These are phyloP conservation scores for Melanaphis sacchari DNA, from an alignment of 1,140 invertebrate species.

Conservation along the genomic window DNA sequence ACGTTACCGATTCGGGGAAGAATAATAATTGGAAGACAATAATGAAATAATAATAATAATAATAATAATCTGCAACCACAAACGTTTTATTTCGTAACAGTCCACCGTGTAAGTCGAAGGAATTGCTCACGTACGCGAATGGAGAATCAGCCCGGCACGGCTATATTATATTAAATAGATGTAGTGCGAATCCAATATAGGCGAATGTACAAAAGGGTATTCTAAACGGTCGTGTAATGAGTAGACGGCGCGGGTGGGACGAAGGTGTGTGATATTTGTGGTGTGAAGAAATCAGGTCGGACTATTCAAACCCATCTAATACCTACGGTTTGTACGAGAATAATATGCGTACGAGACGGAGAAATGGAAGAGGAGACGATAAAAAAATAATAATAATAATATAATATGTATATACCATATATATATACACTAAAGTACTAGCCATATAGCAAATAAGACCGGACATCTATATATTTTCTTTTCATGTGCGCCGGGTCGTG, in stretches of 20 bases:
- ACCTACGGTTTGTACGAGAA: neutral
- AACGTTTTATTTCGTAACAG: constrained; percentile 8
- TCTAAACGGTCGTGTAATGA: neutral
- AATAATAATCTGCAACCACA: neutral
- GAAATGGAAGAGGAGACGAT: neutral
- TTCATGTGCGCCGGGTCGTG: constrained; percentile 20
- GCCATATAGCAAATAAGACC: constrained; percentile 46
- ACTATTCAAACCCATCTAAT: neutral
- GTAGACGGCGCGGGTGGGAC: neutral
- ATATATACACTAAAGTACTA: neutral
- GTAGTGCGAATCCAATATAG: neutral
- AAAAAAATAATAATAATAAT: neutral
- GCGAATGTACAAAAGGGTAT: neutral
- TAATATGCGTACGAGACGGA: neutral
- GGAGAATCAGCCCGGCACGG: neutral
- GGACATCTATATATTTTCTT: constrained; percentile 53
- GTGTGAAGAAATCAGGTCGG: neutral
- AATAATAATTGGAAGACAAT: constrained; percentile 26
- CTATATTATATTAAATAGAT: neutral
- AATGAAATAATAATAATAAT: neutral
- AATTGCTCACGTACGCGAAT: neutral
- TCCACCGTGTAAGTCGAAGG: neutral
- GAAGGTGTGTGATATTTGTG: neutral
- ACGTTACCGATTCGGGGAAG: constrained; percentile 12
- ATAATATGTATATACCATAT: neutral